These are phyloP conservation scores for Petroica traversi DNA, from an alignment of 2,113 vertebrate species.

Conservation along the genomic window DNA sequence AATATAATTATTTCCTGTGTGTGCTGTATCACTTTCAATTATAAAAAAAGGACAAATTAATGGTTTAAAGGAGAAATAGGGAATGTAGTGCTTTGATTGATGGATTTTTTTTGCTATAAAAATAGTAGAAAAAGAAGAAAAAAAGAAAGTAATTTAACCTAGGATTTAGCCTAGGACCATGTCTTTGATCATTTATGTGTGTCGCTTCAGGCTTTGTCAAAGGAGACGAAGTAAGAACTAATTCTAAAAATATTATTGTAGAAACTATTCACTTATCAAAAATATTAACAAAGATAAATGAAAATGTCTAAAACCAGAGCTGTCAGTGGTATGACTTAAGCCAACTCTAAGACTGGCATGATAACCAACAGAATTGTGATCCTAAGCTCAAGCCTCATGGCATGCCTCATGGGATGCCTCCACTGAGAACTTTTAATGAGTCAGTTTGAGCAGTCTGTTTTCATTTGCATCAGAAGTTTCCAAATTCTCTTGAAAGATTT, in stretches of 20 bases:
- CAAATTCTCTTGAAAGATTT: constrained; percentile 1
- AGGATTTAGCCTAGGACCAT: background rate
- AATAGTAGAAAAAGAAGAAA: background rate
- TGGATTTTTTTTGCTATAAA: background rate
- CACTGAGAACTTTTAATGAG: constrained; percentile 39
- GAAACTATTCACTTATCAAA: constrained; percentile 35
- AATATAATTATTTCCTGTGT: background rate
- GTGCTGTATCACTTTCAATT: background rate
- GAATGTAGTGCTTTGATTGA: constrained; percentile 23
- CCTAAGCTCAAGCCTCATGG: background rate
- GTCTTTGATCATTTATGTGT: background rate
- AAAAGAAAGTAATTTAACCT: background rate
- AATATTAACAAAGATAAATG: background rate
- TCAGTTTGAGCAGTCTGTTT: constrained; percentile 52
- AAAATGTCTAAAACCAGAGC: background rate
- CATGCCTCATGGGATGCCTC: constrained; percentile 8
- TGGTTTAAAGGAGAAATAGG: background rate
- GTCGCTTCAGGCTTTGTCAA: background rate
- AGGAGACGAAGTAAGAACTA: background rate
- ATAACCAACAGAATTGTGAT: background rate
- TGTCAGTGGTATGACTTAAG: background rate
- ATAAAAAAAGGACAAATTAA: constrained; percentile 4
- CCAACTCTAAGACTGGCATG: background rate
- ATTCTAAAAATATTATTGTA: constrained; percentile 15
- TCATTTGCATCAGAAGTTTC: constrained; percentile 39